Evolutionary conservation across 2,113 vertebrate species (phyloP).

Genomic region (Apus apus): DNA sequence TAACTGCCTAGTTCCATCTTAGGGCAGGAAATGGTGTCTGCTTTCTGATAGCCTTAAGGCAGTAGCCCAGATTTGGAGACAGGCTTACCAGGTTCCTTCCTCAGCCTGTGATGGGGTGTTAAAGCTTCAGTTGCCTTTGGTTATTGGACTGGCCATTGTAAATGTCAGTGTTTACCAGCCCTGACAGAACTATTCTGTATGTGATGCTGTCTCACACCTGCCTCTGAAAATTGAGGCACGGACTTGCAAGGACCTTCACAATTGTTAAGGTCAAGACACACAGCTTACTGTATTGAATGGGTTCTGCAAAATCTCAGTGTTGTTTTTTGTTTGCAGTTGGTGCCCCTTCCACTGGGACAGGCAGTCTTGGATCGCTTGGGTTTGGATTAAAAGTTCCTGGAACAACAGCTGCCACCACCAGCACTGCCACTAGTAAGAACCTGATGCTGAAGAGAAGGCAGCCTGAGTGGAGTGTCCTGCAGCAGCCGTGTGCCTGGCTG

Average conservation of each 20-base stretch:
- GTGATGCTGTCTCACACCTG: background rate
- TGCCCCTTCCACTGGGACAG: slow-evolving; percentile 46
- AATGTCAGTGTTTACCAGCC: too few species aligned
- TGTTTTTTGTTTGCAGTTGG: slow-evolving; percentile 41
- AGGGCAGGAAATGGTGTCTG: background rate
- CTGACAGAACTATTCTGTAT: background rate
- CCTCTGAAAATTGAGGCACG: background rate
- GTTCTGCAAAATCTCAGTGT: rapidly evolving
- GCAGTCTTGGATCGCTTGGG: slow-evolving; percentile 9
- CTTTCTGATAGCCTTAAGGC: background rate
- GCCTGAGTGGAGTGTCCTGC: too few species aligned
- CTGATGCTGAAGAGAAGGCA: background rate
- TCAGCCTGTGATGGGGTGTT: background rate
- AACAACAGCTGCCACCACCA: slow-evolving; percentile 2
- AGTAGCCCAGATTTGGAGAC: background rate
- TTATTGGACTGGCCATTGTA: background rate
- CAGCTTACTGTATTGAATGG: too few species aligned
- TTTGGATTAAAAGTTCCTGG: slow-evolving; percentile 74
- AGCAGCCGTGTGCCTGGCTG: background rate
- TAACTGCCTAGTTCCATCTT: background rate
- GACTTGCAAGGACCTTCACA: background rate
- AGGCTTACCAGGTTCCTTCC: background rate
- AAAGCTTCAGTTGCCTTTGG: background rate
- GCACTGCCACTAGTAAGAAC: slow-evolving; percentile 31
- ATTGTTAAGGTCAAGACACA: background rate